Evolutionary conservation across 2,113 vertebrate genomes (phyloP), one percentile per base, ranked within the genome.

Genomic region (Prunella fulvescens): DNA sequence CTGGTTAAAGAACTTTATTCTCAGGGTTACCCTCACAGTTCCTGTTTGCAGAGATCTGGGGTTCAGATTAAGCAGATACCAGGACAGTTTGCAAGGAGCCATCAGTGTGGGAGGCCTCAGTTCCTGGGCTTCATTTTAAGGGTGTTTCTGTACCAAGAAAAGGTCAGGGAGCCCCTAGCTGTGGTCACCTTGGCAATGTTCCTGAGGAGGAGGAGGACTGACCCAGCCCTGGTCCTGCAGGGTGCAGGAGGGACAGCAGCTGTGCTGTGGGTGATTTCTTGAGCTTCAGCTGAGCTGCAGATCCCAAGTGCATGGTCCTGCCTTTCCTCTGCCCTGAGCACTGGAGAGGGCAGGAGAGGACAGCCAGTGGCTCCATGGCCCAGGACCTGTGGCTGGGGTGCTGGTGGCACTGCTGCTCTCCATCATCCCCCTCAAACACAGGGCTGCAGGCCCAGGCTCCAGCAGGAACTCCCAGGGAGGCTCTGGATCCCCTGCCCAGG

Each of bases 361-460:
- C 4, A 13, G 37, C 20, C 33, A 44, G 62, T 2, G 2, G 24
- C 35, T 67, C 20, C 44, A 3, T 11, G 37, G 72, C 45, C 31
- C 53, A 31, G 45, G 31, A 3, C 9, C 62, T 13, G 7, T 40
- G 33, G 51, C 64, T 17, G 76, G 7, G 4, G 8, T 33, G 24
- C 62, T 28, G 71, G 28, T 3, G 14, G 28, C 23, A 14, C 24
- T 19, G 51, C 81, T 77, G 64, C 47, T 35, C 40, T 44, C 47
- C 33, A 1, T 33, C 1, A 1, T 42, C 17, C 45, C 50, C 11
- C 25, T 57, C 48, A 6, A 45, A 35, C 6, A 2, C 0, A 0
- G 29, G 28, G 40, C 73, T 76, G 45, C 51, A 28, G 24, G 14
- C 42, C 37, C 25, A 50, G 67, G 22, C 51, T 76, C 48, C 53